These are phyloP conservation scores for Ammospiza nelsoni DNA, from an alignment of 2,113 vertebrate species.

Conservation along the genomic window DNA sequence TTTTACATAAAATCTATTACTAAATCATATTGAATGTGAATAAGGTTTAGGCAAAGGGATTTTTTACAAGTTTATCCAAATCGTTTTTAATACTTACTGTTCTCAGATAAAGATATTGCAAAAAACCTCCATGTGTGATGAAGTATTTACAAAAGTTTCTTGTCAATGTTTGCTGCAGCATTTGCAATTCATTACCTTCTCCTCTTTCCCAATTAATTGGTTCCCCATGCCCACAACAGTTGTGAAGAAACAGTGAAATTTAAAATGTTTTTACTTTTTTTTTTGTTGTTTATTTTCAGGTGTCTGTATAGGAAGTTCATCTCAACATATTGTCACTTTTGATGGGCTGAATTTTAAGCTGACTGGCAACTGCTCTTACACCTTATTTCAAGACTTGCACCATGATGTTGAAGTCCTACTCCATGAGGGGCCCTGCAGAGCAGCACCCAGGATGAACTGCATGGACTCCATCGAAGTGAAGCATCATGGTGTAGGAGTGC, in stretches of 20 bases:
- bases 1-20: not conserved
- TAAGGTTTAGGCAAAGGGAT: not conserved
- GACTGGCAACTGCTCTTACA: slow-evolving; percentile 87
- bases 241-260: not conserved
- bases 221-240: not conserved
- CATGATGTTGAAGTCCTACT: slow-evolving; percentile 82
- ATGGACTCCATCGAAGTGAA: slow-evolving; percentile 88
- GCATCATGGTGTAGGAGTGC: slow-evolving; percentile 66
- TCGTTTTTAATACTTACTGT: not conserved
- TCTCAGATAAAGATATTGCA: not conserved
- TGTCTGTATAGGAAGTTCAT: slow-evolving; percentile 90
- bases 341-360: slow-evolving; percentile 87
- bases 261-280: not conserved
- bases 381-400: slow-evolving; percentile 77
- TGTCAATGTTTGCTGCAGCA: not conserved
- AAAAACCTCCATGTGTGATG: not conserved
- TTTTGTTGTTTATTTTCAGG: slow-evolving; percentile 69
- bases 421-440: slow-evolving; percentile 81
- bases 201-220: not conserved
- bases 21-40: not conserved
- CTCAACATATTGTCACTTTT: slow-evolving; percentile 90
- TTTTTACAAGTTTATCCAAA: not conserved
- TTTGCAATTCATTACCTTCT: not conserved
- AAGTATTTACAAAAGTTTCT: not conserved
- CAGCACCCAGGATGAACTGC: slow-evolving; percentile 76